Percentiles rank a stretch among this genome's conserved stretches.
phyloP scores from a whole-genome alignment of 2,888 invertebrate genomes.

The Xylocampa areola region DNA sequence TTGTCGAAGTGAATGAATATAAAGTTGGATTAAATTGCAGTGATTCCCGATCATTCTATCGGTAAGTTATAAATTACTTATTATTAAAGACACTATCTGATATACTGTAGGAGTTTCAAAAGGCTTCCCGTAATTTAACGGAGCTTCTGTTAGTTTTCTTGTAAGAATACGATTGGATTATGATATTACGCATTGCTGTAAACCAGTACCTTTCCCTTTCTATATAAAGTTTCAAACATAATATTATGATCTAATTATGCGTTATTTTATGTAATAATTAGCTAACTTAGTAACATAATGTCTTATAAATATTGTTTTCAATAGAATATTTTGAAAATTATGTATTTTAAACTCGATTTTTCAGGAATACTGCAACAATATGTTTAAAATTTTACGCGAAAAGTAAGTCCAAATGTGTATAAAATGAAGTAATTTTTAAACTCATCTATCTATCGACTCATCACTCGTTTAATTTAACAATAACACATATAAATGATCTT shows the following conservation, averaged over 20 bases:
- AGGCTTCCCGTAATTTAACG: not conserved
- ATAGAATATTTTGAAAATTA: too few relatives aligned
- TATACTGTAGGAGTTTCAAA: not conserved
- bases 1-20: slow-evolving; percentile 51
- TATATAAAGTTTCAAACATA: slow-evolving; percentile 30
- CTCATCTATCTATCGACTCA: too few relatives aligned
- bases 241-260: slow-evolving; percentile 20
- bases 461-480: too few relatives aligned
- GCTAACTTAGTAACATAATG: too few relatives aligned
- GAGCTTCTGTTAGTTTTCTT: not conserved
- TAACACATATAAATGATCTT: too few relatives aligned
- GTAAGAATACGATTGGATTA: slow-evolving; percentile 1
- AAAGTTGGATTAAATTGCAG: slow-evolving; percentile 39
- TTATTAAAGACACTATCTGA: not conserved
- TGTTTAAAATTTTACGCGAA: too few relatives aligned
- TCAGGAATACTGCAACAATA: too few relatives aligned
- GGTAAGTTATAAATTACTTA: slow-evolving; percentile 48
- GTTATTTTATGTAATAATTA: slow-evolving; percentile 29
- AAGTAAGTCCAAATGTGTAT: too few relatives aligned
- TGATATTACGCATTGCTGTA: slow-evolving; percentile 16
- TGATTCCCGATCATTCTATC: slow-evolving; percentile 36
- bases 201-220: slow-evolving; percentile 46
- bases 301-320: too few relatives aligned
- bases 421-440: too few relatives aligned
- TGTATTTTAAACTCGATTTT: too few relatives aligned